These are phyloP conservation scores for Scophthalmus maximus DNA, from an alignment of 2,113 vertebrate genomes.

Conservation along the genomic window DNA sequence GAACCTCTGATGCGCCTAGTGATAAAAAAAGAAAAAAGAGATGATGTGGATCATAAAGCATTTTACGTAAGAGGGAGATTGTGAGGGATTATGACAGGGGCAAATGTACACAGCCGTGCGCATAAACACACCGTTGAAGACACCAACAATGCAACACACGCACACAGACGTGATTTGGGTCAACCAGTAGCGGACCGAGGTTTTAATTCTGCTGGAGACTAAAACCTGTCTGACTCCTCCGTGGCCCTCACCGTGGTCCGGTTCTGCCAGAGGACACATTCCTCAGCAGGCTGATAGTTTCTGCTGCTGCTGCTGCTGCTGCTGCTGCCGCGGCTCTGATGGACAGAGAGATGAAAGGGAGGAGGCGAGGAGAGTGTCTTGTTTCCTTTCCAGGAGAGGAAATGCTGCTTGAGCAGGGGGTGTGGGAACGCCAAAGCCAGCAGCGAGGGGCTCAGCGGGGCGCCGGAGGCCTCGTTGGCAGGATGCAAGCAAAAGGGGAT, in stretches of 20 bases:
- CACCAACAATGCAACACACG: constrained; percentile 55
- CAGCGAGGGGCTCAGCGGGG: constrained; percentile 75
- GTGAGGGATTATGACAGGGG: constrained; percentile 65
- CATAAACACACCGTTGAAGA: constrained; percentile 34
- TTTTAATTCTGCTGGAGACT: constrained; percentile 71
- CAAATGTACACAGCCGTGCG: constrained; percentile 52
- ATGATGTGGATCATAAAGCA: constrained; percentile 64
- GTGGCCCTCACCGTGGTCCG: neutral
- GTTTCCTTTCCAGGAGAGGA: constrained; percentile 68
- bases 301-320: constrained; percentile 1
- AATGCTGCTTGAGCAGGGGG: constrained; percentile 67
- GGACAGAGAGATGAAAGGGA: constrained; percentile 65
- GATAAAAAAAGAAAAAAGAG: constrained; percentile 32
- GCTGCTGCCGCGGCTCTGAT: constrained; percentile 43
- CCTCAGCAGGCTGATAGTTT: constrained; percentile 47
- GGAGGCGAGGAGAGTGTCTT: constrained; percentile 53
- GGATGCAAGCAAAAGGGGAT: constrained; percentile 80
- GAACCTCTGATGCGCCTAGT: constrained; percentile 45
- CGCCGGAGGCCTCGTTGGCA: constrained; percentile 80
- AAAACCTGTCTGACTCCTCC: constrained; percentile 59
- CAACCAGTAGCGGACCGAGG: constrained; percentile 53
- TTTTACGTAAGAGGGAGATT: constrained; percentile 76
- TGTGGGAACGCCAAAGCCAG: constrained; percentile 79
- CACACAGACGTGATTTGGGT: constrained; percentile 62
- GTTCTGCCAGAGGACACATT: constrained; percentile 32